Percentiles rank a stretch among this genome's conserved stretches.
Evolutionary conservation across 2,888 invertebrate species (phyloP).

Genomic region (Pollenia angustigena): DNA sequence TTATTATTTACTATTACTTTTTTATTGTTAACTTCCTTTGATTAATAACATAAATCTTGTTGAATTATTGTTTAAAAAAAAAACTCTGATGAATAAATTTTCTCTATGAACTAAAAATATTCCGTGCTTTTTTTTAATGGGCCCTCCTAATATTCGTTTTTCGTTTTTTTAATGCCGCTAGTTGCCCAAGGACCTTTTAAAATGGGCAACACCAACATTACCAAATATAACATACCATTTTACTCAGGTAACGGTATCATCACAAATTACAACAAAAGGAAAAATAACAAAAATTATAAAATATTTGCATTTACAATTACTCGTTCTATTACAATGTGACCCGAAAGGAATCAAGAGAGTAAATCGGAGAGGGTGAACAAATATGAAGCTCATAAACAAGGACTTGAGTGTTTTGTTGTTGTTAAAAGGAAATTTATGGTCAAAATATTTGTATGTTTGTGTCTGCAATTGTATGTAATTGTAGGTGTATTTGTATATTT

Average conservation of each 20-base stretch:
- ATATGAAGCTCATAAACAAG: too few relatives aligned
- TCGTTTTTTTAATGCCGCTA: conserved; percentile 41
- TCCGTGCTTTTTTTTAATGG: too few relatives aligned
- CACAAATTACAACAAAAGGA: not conserved
- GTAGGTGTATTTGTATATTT: not conserved
- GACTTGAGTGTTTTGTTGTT: conserved; percentile 4
- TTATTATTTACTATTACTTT: too few relatives aligned
- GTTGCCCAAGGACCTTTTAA: conserved; percentile 34
- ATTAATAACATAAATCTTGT: too few relatives aligned
- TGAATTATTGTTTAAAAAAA: too few relatives aligned
- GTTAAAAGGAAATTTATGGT: conserved; percentile 42
- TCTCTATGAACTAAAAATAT: too few relatives aligned
- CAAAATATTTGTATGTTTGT: not conserved
- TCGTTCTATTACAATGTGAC: not conserved
- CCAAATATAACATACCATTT: not conserved
- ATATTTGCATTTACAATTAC: conserved; percentile 59
- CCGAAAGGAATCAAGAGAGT: too few relatives aligned
- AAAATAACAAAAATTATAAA: conserved; percentile 32
- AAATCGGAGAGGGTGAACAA: not conserved
- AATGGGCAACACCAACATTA: not conserved
- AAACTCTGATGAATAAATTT: too few relatives aligned
- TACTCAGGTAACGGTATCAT: not conserved
- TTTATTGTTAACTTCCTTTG: too few relatives aligned
- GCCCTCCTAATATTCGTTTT: not conserved
- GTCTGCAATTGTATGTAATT: not conserved